phyloP scores from a whole-genome alignment of 1,140 invertebrate genomes.

The Planococcus citri region DNA sequence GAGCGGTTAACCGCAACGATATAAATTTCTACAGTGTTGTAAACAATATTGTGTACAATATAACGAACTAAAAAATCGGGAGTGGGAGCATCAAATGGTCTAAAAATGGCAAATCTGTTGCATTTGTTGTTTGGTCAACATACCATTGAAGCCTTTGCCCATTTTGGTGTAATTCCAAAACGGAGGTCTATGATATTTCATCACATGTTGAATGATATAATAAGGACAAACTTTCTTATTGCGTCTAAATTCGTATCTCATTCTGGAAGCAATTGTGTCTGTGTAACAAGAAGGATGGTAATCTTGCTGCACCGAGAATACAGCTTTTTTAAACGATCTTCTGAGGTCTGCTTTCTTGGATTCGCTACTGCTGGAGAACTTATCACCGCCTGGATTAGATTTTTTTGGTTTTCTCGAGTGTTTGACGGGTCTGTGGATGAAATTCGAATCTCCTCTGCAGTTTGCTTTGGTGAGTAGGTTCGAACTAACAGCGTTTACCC shows the following conservation, averaged over 20 bases:
- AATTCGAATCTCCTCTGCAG: neutral
- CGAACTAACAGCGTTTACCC: neutral
- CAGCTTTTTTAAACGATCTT: neutral
- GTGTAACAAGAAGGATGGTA: neutral
- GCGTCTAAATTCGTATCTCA: neutral
- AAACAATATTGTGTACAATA: too few relatives aligned
- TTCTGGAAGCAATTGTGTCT: neutral
- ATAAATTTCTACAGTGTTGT: too few relatives aligned
- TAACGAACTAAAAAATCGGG: too few relatives aligned
- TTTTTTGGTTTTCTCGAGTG: too few relatives aligned
- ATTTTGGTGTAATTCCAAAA: conserved; percentile 11
- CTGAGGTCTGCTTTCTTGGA: neutral
- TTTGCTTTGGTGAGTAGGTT: neutral
- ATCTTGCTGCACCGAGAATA: neutral
- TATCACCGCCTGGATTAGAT: neutral
- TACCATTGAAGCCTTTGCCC: neutral
- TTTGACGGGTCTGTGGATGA: too few relatives aligned
- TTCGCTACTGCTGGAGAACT: neutral
- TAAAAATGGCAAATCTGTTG: neutral
- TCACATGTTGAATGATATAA: neutral
- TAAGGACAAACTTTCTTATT: neutral
- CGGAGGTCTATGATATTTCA: conserved; percentile 2
- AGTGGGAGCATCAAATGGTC: too few relatives aligned
- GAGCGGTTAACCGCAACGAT: too few relatives aligned
- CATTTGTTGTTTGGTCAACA: neutral